Percentiles rank a stretch among this genome's conserved stretches.
Conservation (phyloP, 2,113 vertebrate species). For the Nesospiza acunhae region DNA sequence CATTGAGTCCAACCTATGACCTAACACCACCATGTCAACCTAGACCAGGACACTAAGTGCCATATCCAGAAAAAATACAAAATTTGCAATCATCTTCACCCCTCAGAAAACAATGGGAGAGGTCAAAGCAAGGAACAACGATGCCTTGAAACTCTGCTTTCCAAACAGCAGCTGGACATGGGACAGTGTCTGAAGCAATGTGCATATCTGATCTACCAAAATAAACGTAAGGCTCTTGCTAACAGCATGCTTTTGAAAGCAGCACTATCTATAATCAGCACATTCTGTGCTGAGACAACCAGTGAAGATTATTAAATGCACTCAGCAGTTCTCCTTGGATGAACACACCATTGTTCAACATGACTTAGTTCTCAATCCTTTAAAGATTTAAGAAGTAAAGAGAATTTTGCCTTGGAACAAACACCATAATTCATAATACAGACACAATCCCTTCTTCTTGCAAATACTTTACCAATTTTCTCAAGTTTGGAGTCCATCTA, state of each 20-base stretch:
- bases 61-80: not conserved
- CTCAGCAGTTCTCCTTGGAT: slow-evolving; percentile 7
- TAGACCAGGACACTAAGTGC: not conserved
- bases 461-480: not conserved
- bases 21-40: not conserved
- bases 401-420: not conserved
- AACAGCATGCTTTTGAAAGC: not conserved
- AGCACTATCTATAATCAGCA: slow-evolving; percentile 28
- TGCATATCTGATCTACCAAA: not conserved
- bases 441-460: not conserved
- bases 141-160: not conserved
- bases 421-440: not conserved
- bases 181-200: not conserved
- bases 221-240: not conserved
- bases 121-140: not conserved
- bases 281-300: not conserved
- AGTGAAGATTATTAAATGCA: slow-evolving; percentile 23
- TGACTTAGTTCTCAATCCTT: not conserved
- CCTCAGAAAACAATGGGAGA: not conserved
- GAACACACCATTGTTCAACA: not conserved
- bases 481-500: not conserved
- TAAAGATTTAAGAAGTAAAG: not conserved
- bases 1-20: not conserved
- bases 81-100: not conserved
- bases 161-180: not conserved